Conservation (phyloP, 2,888 invertebrate genomes). For the Pachycephus smyrnensis region DNA sequence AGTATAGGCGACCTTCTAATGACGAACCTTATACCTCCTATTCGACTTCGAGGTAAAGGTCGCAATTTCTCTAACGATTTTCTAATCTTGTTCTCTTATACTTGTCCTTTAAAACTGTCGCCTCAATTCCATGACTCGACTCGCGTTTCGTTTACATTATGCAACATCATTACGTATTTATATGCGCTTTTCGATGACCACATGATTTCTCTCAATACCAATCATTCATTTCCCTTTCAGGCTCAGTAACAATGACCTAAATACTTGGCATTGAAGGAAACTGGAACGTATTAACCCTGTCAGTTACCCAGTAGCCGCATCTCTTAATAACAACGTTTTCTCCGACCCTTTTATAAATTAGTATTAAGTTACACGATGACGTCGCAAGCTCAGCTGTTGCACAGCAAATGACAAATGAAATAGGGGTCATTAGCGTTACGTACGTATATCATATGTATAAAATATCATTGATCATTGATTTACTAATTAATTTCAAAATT, state of each 20-base stretch:
- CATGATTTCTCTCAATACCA: slow-evolving; percentile 10
- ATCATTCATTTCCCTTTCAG: slow-evolving; percentile 1
- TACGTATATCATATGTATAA: background rate
- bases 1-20: background rate
- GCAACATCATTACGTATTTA: slow-evolving; percentile 2
- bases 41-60: background rate
- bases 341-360: background rate
- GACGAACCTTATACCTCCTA: background rate
- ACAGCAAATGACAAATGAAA: background rate
- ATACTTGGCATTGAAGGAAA: slow-evolving; percentile 35
- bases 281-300: slow-evolving; percentile 31
- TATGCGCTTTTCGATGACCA: background rate
- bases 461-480: background rate
- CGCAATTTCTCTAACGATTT: background rate
- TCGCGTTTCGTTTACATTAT: background rate
- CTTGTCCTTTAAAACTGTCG: background rate
- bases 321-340: background rate
- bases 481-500: background rate
- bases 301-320: slow-evolving; percentile 11
- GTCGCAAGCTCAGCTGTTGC: background rate
- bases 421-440: background rate
- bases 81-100: background rate
- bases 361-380: slow-evolving; percentile 32
- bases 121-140: background rate
- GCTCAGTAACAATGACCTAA: slow-evolving; percentile 37